These are phyloP conservation scores for Tinamus major DNA, from an alignment of 2,797 vertebrate genomes.

Conservation along the genomic window DNA sequence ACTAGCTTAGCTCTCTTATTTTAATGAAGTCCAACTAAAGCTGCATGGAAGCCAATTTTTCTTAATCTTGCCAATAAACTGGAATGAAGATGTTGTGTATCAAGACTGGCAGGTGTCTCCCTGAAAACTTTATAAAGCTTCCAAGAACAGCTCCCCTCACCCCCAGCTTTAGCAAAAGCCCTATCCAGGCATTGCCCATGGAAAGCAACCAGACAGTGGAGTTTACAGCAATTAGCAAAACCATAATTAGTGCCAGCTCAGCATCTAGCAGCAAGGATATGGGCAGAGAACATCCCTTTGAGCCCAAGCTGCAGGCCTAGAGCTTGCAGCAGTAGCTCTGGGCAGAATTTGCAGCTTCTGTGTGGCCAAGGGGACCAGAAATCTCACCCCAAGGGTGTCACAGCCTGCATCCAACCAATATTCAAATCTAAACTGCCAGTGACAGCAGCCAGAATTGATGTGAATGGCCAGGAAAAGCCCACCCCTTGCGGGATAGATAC, in stretches of 20 bases:
- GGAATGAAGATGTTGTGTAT: slow-evolving; percentile 49
- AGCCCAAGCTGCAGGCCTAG: not conserved
- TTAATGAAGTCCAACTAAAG: slow-evolving; percentile 71
- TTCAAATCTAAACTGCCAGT: not conserved
- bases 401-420: fast-evolving
- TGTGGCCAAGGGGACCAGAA: not conserved
- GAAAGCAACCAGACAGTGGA: slow-evolving; percentile 22
- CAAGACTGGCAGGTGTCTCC: slow-evolving; percentile 62
- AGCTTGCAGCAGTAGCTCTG: not conserved
- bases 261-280: not conserved
- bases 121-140: slow-evolving; percentile 8
- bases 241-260: slow-evolving; percentile 47
- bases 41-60: slow-evolving; percentile 46
- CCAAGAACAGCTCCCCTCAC: not conserved
- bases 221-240: slow-evolving; percentile 43
- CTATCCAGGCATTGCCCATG: not conserved
- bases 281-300: not conserved
- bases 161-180: slow-evolving; percentile 1
- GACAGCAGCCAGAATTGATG: fast-evolving
- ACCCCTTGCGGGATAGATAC: not conserved
- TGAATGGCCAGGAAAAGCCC: not conserved
- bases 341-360: fast-evolving
- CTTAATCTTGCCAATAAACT: slow-evolving; percentile 57
- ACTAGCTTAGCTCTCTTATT: slow-evolving; percentile 64
- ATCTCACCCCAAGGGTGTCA: not conserved